These are phyloP conservation scores for Dendrocopos noguchii DNA, from an alignment of 2,113 vertebrate species.

Conservation along the genomic window DNA sequence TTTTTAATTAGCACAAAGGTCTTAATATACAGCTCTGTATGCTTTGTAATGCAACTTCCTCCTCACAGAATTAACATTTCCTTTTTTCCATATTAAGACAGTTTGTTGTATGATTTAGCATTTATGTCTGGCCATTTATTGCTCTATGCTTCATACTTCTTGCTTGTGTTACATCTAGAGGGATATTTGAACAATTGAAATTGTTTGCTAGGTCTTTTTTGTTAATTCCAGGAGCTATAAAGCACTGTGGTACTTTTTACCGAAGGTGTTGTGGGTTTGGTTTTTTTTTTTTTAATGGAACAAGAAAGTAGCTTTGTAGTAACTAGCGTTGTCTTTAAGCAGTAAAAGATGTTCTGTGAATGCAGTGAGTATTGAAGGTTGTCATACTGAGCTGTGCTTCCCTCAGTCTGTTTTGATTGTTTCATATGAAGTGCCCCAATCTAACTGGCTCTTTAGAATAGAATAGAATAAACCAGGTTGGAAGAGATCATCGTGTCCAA, in stretches of 20 bases:
- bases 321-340: neutral
- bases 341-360: neutral
- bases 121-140: neutral
- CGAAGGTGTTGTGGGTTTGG: neutral
- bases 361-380: neutral
- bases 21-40: neutral
- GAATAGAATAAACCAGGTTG: no score
- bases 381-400: neutral
- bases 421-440: neutral
- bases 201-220: neutral
- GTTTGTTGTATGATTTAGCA: neutral
- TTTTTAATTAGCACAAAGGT: neutral
- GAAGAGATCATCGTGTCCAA: no score
- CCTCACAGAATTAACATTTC: neutral
- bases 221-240: neutral
- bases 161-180: neutral
- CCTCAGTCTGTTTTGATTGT: neutral
- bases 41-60: neutral
- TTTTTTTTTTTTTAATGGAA: neutral
- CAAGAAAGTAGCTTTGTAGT: neutral
- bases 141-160: neutral
- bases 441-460: neutral
- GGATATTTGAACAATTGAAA: neutral
- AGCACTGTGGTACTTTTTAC: neutral
- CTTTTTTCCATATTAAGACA: neutral